Evolutionary conservation across 2,888 invertebrate genomes (phyloP), one percentile per base, ranked within the genome.

Genomic region (Chrysomela aeneicollis): DNA sequence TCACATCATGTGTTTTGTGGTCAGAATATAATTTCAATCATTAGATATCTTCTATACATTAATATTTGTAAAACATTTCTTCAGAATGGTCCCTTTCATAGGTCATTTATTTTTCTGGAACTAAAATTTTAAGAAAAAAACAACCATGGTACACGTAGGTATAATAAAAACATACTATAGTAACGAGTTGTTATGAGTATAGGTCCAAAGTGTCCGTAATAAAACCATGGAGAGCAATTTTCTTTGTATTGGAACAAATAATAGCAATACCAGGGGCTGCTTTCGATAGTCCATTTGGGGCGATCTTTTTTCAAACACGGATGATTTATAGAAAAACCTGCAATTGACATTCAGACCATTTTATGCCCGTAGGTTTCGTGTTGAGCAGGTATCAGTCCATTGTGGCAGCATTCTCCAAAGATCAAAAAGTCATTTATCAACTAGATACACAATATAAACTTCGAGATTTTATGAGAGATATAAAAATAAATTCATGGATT

Each of bases 281-380:
- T 42, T 15, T 42, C 42, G 2, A 15, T 42, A 15, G 42, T 42
- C 15, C n/a, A 42, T 42, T 42, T 42, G 42, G n/a, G 42, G 42
- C 15, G 15, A 42, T 42, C 15, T 42, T 15, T 42, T 42, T 42
- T 42, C 42, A 42, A 42, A n/a, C 15, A 42, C 42, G 10, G n/a
- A 72, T 61, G 64, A 64, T 64, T 64, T 64, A 64, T 50, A 55
- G 35, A 52, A 32, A 35, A 58, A 57, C 12, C 47, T 57, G 26
- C 26, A n/a, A 53, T 46, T 63, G 58, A 58, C 46, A 52, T 59
- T 53, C 52, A 49, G 52, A 51, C 47, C 57, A 37, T 54, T 58
- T 57, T 62, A 62, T 55, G 42, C 47, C 57, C 50, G 18, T 42
- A 60, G 37, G 30, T 57, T 10, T 46, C 46, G 18, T 46, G 30